Evolutionary conservation across 2,113 vertebrate genomes (phyloP), one percentile per base, ranked within the genome.

Genomic region (Crocuta crocuta): DNA sequence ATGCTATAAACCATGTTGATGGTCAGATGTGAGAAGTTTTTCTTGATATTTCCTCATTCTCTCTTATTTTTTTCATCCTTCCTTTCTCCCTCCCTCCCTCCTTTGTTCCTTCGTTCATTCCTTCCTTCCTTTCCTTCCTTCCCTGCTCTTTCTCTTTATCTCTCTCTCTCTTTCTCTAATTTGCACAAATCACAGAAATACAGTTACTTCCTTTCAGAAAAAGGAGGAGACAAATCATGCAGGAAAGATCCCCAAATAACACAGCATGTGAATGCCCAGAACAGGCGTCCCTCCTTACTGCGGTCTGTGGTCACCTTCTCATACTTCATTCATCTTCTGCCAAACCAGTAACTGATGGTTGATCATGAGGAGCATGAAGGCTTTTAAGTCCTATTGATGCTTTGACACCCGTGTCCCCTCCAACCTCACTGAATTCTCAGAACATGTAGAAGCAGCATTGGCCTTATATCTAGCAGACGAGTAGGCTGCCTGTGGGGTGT

Each of bases 201-300:
- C 43, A 10, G 94, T 82, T 83, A 43, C 74, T 90, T 33, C 5
- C 16, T 33, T 88, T 97, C 39, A 83, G 33, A 95, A 91, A 82
- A 85, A 97, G 80, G 96, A 97, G 78, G 78, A 97, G 81, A 48
- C 43, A 83, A 31, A 43, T 66, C 26, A 45, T 35, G 55, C 2
- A 39, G 61, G 26, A 17, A 31, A 83, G 58, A 43, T 95, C 89
- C 95, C 90, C 43, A 96, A 96, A 95, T 31, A 97, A 48, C 79
- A 2, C 0, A 10, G 80, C 82, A 82, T 66, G 33, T 94, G 73
- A 65, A 71, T 9, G 76, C 58, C 7, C 2, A 10, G 61, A 23
- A 31, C 65, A 95, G 66, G 0, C 79, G 0, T 50, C 82, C 84
- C 7, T 76, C 65, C 28, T 92, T 23, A 39, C 53, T 65, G 4